Base-by-base conservation (phyloP, 2,113 vertebrate species). In the Lutjanus erythropterus region DNA sequence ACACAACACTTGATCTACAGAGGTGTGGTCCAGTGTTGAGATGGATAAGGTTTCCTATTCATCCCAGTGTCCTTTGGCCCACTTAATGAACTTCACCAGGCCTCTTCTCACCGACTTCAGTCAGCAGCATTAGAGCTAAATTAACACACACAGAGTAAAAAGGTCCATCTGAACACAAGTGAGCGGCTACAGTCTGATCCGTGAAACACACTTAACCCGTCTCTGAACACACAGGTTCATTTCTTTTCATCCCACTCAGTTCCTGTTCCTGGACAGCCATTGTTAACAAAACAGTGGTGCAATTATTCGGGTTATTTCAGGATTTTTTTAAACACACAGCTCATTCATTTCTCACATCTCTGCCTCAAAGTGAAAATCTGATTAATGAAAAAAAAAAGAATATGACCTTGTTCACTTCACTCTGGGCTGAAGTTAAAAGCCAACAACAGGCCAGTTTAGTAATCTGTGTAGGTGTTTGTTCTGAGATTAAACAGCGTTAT, bases 21-120 rank as follows among this genome's bases (percentile, higher is more conserved):
- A 88, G 91, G 93, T 82, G 92, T 90, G 93, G 93, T 89, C 76
- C 68, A 33, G 33, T 44, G 42, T 35, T 18, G 44, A n/a, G 47
- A 42, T 6, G 78, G 91, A 76, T 93, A 53, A 27, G 29, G 89
- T 93, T 94, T 88, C 92, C 89, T 71, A 91, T 94, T 92, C 92
- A 91, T 85, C 76, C 25, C 33, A 11, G 59, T 31, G 74, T 88
- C 84, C 75, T 84, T n/a, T 84, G 74, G 59, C 86, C 86, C 61
- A 78, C 35, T 84, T 82, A 75, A 75, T 69, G 11, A 80, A 62
- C 86, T 29, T 41, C 25, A 50, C 21, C 69, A 27, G 44, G 52
- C 75, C 35, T 56, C 52, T 4, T n/a, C 0, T 49, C 12, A 42
- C 42, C 21, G 10, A 27, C 42, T 52, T 60, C 62, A 78, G 27